phyloP scores from a whole-genome alignment of 92 coral and sea anemone genomes.

The Porites divaricata region DNA sequence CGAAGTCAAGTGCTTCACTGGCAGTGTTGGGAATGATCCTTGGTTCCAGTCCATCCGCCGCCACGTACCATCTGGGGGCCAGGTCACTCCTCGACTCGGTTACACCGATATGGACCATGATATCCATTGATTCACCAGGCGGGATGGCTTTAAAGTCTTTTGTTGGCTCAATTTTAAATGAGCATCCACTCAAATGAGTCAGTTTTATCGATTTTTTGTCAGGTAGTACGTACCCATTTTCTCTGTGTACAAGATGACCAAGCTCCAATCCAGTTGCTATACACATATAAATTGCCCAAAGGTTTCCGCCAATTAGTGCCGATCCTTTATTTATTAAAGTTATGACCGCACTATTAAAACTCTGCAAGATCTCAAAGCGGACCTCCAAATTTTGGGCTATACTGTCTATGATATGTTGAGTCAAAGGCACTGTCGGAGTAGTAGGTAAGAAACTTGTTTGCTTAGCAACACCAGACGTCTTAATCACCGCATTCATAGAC shows the following conservation, averaged over 20 bases:
- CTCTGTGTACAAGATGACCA: conserved; percentile 57
- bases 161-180: conserved; percentile 77
- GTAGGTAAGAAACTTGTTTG: not conserved
- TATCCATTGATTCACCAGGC: conserved; percentile 33
- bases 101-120: conserved; percentile 38
- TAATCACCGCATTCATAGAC: not conserved
- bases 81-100: conserved; percentile 66
- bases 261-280: conserved; percentile 77
- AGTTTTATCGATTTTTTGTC: conserved; percentile 69
- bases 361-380: conserved; percentile 73
- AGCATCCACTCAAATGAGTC: conserved; percentile 77
- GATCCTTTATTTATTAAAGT: conserved; percentile 73
- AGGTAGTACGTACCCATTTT: conserved; percentile 71
- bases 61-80: conserved; percentile 77
- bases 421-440: not conserved
- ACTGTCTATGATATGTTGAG: conserved; percentile 70
- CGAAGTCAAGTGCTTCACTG: conserved; percentile 68
- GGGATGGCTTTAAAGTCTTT: conserved; percentile 51
- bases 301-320: conserved; percentile 46
- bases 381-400: conserved; percentile 72
- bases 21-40: conserved; percentile 57
- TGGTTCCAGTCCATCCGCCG: conserved; percentile 66
- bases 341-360: conserved; percentile 38
- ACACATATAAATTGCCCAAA: conserved; percentile 87
- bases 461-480: not conserved